phyloP scores from a whole-genome alignment of 2,888 invertebrate genomes.

The Lasioglossum marginatum region DNA sequence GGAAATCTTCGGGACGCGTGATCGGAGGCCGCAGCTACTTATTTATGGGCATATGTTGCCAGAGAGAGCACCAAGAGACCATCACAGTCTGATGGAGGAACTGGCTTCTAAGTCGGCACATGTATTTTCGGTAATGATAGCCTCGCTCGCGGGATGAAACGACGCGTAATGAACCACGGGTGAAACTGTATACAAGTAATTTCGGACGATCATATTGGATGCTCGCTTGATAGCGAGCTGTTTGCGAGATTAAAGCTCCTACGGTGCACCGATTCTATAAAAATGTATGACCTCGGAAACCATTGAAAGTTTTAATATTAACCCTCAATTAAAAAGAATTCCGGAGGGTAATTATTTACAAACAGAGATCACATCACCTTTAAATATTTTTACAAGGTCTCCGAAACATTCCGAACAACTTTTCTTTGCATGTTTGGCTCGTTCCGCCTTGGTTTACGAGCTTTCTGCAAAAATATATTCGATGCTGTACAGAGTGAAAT shows the following conservation, averaged over 20 bases:
- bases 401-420: background rate
- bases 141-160: slow-evolving; percentile 1
- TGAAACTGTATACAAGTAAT: slow-evolving; percentile 21
- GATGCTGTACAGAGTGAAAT: no score
- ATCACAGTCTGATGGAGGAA: background rate
- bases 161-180: slow-evolving; percentile 5
- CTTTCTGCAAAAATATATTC: background rate
- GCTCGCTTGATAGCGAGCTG: background rate
- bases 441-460: no score
- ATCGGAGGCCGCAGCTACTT: background rate
- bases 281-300: background rate
- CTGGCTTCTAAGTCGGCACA: slow-evolving; percentile 8
- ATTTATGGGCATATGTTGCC: background rate
- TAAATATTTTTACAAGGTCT: background rate
- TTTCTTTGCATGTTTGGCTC: background rate
- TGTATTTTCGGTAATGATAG: slow-evolving; percentile 12
- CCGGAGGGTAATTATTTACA: background rate
- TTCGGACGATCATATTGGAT: slow-evolving; percentile 11
- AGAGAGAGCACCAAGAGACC: background rate
- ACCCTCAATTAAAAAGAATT: background rate
- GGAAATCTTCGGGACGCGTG: background rate
- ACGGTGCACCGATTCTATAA: background rate
- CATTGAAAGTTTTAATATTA: background rate
- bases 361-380: background rate
- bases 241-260: background rate